Evolutionary conservation across 2,797 vertebrate genomes (phyloP), one percentile per base, ranked within the genome.

Genomic region (Schizopygopsis malacanthus): DNA sequence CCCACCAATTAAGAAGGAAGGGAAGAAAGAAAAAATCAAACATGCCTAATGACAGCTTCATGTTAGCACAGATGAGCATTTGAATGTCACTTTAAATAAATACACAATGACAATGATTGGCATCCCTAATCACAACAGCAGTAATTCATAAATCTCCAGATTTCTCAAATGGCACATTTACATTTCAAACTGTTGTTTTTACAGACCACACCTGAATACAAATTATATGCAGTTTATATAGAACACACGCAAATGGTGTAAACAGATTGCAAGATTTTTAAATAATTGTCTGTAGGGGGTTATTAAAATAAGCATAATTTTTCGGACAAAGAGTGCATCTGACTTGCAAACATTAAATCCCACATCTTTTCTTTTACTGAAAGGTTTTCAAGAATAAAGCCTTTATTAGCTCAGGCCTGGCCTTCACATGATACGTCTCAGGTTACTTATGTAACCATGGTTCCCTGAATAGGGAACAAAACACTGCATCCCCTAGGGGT

Each of bases 1-100:
- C 78, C 87, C 69, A 90, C 87, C 81, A 90, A 87, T 90, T 84
- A 81, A 80, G 28, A 33, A 33, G 2, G 28, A 28, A 28, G 2
- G 39, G 18, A 20, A 47, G 79, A 75, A 10, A n/a, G 2, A 22
- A 41, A 6, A 41, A 63, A 81, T 28, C 0, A 73, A 47, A 65
- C 7, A 67, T 72, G 43, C 39, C n/a, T 33, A 61, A 50, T 78
- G 47, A 69, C 75, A 70, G 28, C 11, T 6, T 47, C 63, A 39
- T 20, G 43, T 50, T 37, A 20, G 70, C n/a, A 33, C 15, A 50
- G 16, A 72, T 63, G 8, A 83, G 69, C 75, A 63, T 76, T 28
- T 47, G 25, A 67, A 69, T 76, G 63, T 76, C 73, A 61, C 39
- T 39, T 75, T 75, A 75, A 65, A 69, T 54, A 82, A 70, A 52